Evolutionary conservation across 2,797 vertebrate species (phyloP), one percentile per base, ranked within the genome.

Genomic region (Euphonia xanthogaster): DNA sequence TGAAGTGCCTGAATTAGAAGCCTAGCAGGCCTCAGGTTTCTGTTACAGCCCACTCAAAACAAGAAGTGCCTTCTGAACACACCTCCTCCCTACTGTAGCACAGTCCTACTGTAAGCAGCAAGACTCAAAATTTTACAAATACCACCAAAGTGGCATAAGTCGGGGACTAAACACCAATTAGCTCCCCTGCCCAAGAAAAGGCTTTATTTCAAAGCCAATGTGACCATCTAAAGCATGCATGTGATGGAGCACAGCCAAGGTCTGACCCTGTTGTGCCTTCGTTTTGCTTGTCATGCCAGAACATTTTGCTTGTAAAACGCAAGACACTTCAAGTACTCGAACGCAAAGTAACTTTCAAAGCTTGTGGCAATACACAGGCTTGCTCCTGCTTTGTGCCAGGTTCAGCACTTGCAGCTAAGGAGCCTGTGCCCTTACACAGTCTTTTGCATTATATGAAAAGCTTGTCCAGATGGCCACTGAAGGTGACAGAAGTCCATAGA

Each of bases 81-180:
- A 1, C 4, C 39, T 60, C 22, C 39, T 75, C 8, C n/a, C n/a
- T n/a, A 1, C 20, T 30, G 63, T 45, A 76, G 27, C 27, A 54
- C 8, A 68, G 91, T 19, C 25, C 14, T 50, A 63, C 2, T n/a
- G n/a, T n/a, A 4, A 70, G 51, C 27, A 87, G 24, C 0, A 0
- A 58, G 14, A 35, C 30, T 74, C 50, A 28, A 40, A 83, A 75
- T 55, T 58, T 61, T 16, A 80, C 31, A 20, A 35, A 73, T 33
- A 37, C 8, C 35, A 62, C 24, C 10, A 31, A 68, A 71, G 21
- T 1, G 1, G 50, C 35, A 8, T 15, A 54, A 72, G 33, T 8
- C 0, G 0, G 47, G 5, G 20, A 68, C 42, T 74, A 40, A 86
- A 42, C 17, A 39, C 6, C 4, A 31, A 19, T 4, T 9, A 18